Evolutionary conservation across 2,113 vertebrate species (phyloP).

Genomic region (Campylorhamphus procurvoides): DNA sequence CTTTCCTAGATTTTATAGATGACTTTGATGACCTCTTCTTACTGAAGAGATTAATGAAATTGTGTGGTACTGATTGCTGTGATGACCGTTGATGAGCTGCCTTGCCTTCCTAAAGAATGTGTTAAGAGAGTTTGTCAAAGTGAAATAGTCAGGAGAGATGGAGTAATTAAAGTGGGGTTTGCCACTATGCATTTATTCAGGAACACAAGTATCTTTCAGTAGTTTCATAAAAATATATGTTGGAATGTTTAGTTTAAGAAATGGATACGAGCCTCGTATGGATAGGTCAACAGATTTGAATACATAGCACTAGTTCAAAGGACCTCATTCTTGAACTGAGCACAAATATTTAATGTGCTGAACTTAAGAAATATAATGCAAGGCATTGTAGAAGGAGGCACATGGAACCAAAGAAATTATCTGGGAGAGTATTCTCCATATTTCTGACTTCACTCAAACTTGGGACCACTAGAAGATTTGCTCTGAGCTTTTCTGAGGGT

Average conservation of each 20-base stretch:
- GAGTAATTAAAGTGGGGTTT: neutral
- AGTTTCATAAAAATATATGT: neutral
- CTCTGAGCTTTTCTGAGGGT: neutral
- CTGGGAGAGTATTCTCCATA: neutral
- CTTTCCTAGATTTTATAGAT: conserved; percentile 23
- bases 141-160: neutral
- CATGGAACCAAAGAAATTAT: neutral
- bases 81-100: conserved; percentile 22
- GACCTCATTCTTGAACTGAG: neutral
- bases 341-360: neutral
- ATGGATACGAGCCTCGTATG: neutral
- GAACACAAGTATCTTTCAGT: neutral
- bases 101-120: conserved; percentile 1
- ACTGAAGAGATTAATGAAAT: conserved; percentile 23
- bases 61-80: neutral
- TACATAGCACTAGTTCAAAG: neutral
- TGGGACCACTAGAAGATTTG: neutral
- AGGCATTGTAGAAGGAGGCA: neutral
- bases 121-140: neutral
- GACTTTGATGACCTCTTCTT: neutral
- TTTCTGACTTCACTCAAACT: neutral
- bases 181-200: neutral
- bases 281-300: neutral
- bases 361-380: neutral
- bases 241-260: neutral